Percentiles rank a stretch among this genome's conserved stretches.
These are phyloP conservation scores for Julus scandinavius DNA, from an alignment of 2,888 invertebrate species.

Conservation along the genomic window DNA sequence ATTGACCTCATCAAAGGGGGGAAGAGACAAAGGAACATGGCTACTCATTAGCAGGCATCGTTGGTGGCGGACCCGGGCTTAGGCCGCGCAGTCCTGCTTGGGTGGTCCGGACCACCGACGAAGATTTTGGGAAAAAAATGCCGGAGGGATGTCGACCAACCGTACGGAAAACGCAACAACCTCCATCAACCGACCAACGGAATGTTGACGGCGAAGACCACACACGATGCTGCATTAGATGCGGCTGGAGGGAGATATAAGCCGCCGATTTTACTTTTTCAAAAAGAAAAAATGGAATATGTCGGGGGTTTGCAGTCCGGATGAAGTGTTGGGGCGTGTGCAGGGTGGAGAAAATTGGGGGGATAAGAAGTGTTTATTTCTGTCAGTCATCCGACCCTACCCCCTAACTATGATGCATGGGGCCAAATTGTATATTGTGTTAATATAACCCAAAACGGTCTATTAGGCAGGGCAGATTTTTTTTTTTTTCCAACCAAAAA, in stretches of 20 bases:
- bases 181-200: constrained; percentile 47
- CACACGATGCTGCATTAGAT: constrained; percentile 38
- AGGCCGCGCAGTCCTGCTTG: constrained; percentile 5
- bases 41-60: constrained; percentile 55
- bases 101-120: constrained; percentile 53
- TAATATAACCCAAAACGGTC: constrained; percentile 23
- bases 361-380: constrained; percentile 24
- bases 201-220: constrained; percentile 47
- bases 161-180: neutral
- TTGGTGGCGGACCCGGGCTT: constrained; percentile 52
- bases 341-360: constrained; percentile 21
- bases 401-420: constrained; percentile 37
- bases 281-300: neutral
- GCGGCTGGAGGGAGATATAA: constrained; percentile 37
- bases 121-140: constrained; percentile 5
- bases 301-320: neutral
- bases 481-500: neutral
- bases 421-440: constrained; percentile 30
- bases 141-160: constrained; percentile 36
- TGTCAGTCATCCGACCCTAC: constrained; percentile 19
- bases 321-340: constrained; percentile 6
- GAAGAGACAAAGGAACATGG: constrained; percentile 50
- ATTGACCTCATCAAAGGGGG: constrained; percentile 50
- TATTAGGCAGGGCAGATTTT: constrained; percentile 21
- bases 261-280: neutral